A percentile compares a stretch with the other conserved stretches of the same genome.
Evolutionary conservation across 2,888 invertebrate species (phyloP).

Genomic region (Aphodius granarius): DNA sequence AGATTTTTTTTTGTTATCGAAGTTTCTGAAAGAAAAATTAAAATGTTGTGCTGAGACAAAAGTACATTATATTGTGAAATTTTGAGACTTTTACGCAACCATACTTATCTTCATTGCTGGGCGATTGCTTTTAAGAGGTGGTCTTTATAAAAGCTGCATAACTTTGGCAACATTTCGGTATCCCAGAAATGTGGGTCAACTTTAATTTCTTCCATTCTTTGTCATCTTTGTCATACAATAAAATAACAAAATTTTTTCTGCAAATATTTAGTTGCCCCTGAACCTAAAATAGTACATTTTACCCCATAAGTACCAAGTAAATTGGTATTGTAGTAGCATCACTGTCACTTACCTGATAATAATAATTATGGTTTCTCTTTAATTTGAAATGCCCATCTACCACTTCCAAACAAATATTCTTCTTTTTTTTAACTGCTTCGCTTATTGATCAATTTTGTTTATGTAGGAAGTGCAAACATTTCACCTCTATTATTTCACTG

Average conservation of each 20-base stretch:
- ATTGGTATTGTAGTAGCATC: not conserved
- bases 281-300: not conserved
- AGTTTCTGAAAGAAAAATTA: no score
- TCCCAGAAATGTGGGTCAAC: slow-evolving; percentile 1
- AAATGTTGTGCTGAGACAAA: no score
- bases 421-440: slow-evolving; percentile 3
- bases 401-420: slow-evolving; percentile 5
- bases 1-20: no score
- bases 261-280: slow-evolving; percentile 20
- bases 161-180: slow-evolving; percentile 3
- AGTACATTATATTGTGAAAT: no score
- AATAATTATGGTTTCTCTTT: slow-evolving; percentile 15
- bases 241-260: slow-evolving; percentile 17
- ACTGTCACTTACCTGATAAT: slow-evolving; percentile 15
- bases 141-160: slow-evolving; percentile 1
- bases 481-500: slow-evolving; percentile 19
- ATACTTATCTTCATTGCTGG: not conserved
- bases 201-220: not conserved
- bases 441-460: not conserved
- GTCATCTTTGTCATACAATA: slow-evolving; percentile 12
- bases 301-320: not conserved
- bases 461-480: slow-evolving; percentile 15
- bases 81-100: no score
- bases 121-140: not conserved
- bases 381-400: not conserved